phyloP scores from a whole-genome alignment of 2,113 vertebrate species.

The Chaenocephalus aceratus region DNA sequence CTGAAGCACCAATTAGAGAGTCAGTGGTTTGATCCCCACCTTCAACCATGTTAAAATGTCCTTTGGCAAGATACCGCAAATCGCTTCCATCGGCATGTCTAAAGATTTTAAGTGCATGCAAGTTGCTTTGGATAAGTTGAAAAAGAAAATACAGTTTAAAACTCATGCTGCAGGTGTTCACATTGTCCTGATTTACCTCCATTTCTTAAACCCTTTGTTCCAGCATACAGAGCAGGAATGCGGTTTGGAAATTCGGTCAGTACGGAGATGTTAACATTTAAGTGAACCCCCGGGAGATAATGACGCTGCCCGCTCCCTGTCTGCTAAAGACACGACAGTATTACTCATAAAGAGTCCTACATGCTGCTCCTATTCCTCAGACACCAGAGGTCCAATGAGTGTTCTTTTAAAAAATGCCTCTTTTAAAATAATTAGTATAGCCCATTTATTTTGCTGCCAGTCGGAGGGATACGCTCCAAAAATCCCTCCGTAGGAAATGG shows the following conservation, averaged over 20 bases:
- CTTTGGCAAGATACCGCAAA: too few species aligned
- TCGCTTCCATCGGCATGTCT: too few species aligned
- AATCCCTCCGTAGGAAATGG: conserved; percentile 64
- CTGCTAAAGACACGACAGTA: conserved; percentile 40
- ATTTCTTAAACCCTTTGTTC: conserved; percentile 10
- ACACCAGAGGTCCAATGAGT: conserved; percentile 60
- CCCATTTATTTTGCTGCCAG: conserved; percentile 69
- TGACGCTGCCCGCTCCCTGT: conserved; percentile 33
- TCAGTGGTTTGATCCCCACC: too few species aligned
- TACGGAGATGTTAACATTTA: conserved; percentile 47
- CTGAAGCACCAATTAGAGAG: too few species aligned
- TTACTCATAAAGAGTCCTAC: conserved; percentile 50
- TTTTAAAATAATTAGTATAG: conserved; percentile 74
- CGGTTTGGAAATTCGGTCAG: conserved; percentile 23
- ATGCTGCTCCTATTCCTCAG: conserved; percentile 33
- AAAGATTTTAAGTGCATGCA: too few species aligned
- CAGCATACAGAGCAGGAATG: conserved; percentile 5
- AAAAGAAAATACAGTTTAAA: background rate
- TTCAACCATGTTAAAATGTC: too few species aligned
- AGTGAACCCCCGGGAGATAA: conserved; percentile 29
- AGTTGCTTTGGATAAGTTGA: too few species aligned
- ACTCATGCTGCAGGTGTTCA: background rate
- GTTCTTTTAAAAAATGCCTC: conserved; percentile 37
- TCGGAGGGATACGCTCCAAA: conserved; percentile 73
- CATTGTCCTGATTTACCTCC: background rate